Evolutionary conservation across 2,797 vertebrate species (phyloP).

Genomic region (Eidolon dupreanum): DNA sequence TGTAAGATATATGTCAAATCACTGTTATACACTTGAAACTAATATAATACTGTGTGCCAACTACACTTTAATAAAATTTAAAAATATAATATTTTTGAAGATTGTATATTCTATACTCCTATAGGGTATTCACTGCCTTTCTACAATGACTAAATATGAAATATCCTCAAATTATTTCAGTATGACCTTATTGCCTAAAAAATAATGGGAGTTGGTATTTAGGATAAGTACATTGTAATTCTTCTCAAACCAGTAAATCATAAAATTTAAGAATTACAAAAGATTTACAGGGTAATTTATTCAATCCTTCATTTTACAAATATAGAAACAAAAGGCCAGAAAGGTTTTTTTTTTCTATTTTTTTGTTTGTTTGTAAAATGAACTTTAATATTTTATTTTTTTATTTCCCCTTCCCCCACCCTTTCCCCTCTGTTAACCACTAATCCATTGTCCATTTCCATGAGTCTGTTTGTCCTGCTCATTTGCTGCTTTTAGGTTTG

Average conservation of each 20-base stretch:
- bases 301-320: slow-evolving; percentile 2
- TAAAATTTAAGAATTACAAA: slow-evolving; percentile 33
- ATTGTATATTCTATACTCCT: not conserved
- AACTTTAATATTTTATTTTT: too few species aligned
- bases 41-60: not conserved
- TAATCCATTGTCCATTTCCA: too few species aligned
- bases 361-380: too few species aligned
- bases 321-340: not conserved
- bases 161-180: not conserved
- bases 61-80: not conserved
- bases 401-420: too few species aligned
- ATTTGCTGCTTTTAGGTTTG: too few species aligned
- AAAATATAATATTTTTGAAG: not conserved
- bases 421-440: too few species aligned
- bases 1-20: not conserved
- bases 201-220: not conserved
- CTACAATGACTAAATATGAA: slow-evolving; percentile 33
- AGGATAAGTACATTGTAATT: not conserved
- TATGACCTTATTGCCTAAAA: slow-evolving; percentile 26
- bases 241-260: not conserved
- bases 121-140: not conserved
- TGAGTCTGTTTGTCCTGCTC: too few species aligned
- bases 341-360: not conserved
- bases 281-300: not conserved
- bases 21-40: not conserved